Evolutionary conservation across 2,888 invertebrate genomes (phyloP), one percentile per base, ranked within the genome.

Genomic region (Spatulosminthurus flaviceps): DNA sequence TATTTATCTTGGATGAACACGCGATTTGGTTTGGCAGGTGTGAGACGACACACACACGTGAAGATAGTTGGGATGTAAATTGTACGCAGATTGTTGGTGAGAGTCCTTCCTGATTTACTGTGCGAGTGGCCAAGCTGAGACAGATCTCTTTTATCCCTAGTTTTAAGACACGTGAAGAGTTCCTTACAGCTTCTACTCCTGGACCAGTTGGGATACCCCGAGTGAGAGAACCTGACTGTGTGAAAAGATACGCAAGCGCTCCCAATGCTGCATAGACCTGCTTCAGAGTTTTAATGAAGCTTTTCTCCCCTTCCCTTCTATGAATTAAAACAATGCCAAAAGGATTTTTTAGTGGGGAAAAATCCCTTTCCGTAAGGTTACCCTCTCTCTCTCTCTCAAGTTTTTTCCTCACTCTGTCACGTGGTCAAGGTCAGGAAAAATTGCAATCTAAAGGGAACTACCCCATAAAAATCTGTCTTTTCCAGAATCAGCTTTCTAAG

Each of bases 71-170:
- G 51, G 19, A 43, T 21, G 51, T 16, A 72, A 26, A 72, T 26
- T 26, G n/a, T 1, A 29, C n/a, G 28, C 43, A 22, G 26, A 29
- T 76, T 67, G 76, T 76, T 76, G 76, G 60, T 34, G 41, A 5
- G 16, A 42, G 28, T 67, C 76, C 67, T 69, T 69, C 67, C 76
- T 41, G 76, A 76, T 43, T 76, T 51, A 76, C 67, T 76, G 76
- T 76, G 67, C 43, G 76, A 67, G 67, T 67, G 43, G 67, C 43
- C 21, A 42, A 67, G 67, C 26, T 67, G 76, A 76, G 76, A 76
- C 24, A 26, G 76, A 76, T 67, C 67, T 42, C 34, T 61, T 72
- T 60, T 76, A 66, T 76, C 41, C 66, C 42, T 24, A 66, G 43
- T 19, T 76, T 76, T 67, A 29, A 64, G 16, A 28, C 16, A 41